These are phyloP conservation scores for Proisotoma minuta DNA, from an alignment of 2,888 invertebrate genomes.

Conservation along the genomic window DNA sequence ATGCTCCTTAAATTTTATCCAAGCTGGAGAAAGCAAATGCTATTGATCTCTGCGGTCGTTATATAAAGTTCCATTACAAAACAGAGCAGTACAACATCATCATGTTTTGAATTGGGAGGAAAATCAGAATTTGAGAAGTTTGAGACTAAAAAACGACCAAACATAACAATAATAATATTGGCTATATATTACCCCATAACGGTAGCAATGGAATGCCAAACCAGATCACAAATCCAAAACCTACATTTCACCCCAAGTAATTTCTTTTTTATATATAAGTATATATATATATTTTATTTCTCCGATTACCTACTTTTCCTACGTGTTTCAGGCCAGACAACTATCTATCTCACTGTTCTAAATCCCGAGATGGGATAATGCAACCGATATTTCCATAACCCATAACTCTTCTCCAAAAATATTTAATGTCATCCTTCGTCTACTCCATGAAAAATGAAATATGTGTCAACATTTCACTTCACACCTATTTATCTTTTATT, in stretches of 20 bases:
- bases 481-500: neutral
- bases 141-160: neutral
- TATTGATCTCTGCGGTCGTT: too few relatives aligned
- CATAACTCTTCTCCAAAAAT: neutral
- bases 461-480: neutral
- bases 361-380: too few relatives aligned
- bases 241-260: neutral
- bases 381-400: neutral
- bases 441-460: neutral
- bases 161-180: neutral
- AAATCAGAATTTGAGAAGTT: neutral
- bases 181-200: neutral
- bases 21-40: too few relatives aligned
- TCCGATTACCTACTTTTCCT: too few relatives aligned
- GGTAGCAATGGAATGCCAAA: neutral
- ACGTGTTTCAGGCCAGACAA: too few relatives aligned
- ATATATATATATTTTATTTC: too few relatives aligned
- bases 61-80: too few relatives aligned
- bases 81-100: too few relatives aligned
- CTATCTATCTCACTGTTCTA: too few relatives aligned
- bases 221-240: neutral
- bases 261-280: neutral
- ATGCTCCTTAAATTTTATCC: too few relatives aligned
- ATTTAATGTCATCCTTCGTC: neutral
- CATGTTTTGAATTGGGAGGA: too few relatives aligned